Evolutionary conservation across 2,113 vertebrate species (phyloP).

Genomic region (Pao palembangensis): DNA sequence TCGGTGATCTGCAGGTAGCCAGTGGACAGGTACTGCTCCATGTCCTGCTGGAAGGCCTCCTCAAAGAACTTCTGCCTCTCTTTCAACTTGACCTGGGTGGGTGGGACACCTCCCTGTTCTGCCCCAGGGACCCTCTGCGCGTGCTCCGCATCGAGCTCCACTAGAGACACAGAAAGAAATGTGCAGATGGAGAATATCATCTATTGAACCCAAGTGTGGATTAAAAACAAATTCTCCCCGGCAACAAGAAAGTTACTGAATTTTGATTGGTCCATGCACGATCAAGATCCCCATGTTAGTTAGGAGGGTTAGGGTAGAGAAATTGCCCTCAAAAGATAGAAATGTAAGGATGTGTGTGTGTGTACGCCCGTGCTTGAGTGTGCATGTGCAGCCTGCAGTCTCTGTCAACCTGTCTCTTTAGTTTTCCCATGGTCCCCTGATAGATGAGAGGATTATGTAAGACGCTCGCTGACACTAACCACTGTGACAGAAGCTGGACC

Average conservation of each 20-base stretch:
- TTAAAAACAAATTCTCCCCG: too few relatives aligned
- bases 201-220: neutral
- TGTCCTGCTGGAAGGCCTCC: slow-evolving; percentile 97
- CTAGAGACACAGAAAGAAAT: slow-evolving; percentile 59
- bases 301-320: too few relatives aligned
- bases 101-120: slow-evolving; percentile 79
- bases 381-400: slow-evolving; percentile 27
- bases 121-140: slow-evolving; percentile 83
- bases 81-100: slow-evolving; percentile 84
- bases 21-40: slow-evolving; percentile 96
- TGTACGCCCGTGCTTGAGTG: neutral
- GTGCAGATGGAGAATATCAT: neutral
- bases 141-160: slow-evolving; percentile 87
- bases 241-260: neutral
- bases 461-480: slow-evolving; percentile 15
- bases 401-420: slow-evolving; percentile 50
- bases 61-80: slow-evolving; percentile 97
- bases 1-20: slow-evolving; percentile 94
- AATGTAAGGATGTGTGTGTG: slow-evolving; percentile 11
- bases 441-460: slow-evolving; percentile 50
- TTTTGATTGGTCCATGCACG: neutral
- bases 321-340: neutral
- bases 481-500: slow-evolving; percentile 2
- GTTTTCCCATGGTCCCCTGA: slow-evolving; percentile 33
- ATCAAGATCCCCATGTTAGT: too few relatives aligned